phyloP scores from a whole-genome alignment of 1,140 invertebrate species.

The Batillaria attramentaria region DNA sequence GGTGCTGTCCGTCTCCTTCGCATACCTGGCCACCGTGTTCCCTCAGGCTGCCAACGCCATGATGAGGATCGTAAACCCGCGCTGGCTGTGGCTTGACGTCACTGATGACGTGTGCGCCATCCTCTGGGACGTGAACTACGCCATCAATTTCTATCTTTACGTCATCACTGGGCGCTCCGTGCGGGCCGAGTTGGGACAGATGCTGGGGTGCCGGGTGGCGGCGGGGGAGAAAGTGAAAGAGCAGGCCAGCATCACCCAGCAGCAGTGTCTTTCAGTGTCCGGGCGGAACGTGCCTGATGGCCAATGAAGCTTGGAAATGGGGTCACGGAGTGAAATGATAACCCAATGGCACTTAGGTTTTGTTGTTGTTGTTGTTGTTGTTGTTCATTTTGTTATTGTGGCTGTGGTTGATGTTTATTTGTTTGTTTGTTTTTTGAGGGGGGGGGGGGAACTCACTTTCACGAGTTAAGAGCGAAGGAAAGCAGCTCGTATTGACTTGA shows the following conservation, averaged over 20 bases:
- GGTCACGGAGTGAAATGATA: not conserved
- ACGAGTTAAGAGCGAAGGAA: no score
- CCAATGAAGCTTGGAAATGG: not conserved
- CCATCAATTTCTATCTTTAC: slow-evolving; percentile 42
- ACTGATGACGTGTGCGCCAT: slow-evolving; percentile 30
- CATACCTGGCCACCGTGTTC: slow-evolving; percentile 30
- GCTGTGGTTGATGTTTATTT: no score
- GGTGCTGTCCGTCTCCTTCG: slow-evolving; percentile 34
- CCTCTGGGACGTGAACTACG: slow-evolving; percentile 37
- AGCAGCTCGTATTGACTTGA: no score
- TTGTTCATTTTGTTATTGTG: not conserved
- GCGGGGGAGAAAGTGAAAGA: not conserved
- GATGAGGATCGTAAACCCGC: slow-evolving; percentile 18
- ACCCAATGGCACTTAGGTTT: not conserved
- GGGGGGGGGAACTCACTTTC: no score
- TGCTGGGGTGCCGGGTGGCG: not conserved
- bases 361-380: not conserved
- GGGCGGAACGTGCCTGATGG: not conserved
- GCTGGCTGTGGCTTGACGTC: slow-evolving; percentile 22
- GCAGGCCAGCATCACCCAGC: not conserved
- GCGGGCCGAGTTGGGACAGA: slow-evolving; percentile 20
- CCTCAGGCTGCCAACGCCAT: slow-evolving; percentile 28
- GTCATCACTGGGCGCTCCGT: slow-evolving; percentile 31
- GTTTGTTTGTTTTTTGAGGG: no score
- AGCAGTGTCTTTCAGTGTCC: not conserved